phyloP scores from a whole-genome alignment of 2,888 invertebrate species.

The Tanaodytes sp. region DNA sequence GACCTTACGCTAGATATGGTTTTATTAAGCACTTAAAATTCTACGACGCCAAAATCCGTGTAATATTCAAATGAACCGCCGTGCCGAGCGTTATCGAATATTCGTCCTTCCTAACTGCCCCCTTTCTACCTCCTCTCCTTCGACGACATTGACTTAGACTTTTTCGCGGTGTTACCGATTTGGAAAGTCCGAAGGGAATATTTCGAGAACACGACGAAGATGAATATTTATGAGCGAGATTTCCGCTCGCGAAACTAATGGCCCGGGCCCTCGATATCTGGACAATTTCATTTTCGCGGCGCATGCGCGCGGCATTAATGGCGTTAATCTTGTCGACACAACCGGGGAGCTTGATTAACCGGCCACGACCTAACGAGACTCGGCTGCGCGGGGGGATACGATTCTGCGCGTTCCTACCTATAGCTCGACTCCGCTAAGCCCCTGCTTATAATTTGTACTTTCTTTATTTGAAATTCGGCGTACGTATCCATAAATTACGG shows the following conservation, averaged over 20 bases:
- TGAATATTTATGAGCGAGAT: slow-evolving; percentile 23
- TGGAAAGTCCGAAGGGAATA: too few species aligned
- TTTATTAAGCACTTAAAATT: slow-evolving; percentile 40
- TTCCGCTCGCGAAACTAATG: not conserved
- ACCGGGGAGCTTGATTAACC: slow-evolving; percentile 60
- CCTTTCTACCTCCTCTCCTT: not conserved
- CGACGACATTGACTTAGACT: slow-evolving; percentile 20
- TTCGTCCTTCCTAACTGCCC: too few species aligned
- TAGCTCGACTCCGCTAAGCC: slow-evolving; percentile 19
- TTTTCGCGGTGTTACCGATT: slow-evolving; percentile 26
- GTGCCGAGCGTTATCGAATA: not conserved
- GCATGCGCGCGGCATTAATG: slow-evolving; percentile 57
- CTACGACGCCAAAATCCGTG: slow-evolving; percentile 31
- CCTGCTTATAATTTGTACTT: slow-evolving; percentile 44
- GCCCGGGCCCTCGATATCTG: not conserved
- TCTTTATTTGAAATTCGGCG: slow-evolving; percentile 45
- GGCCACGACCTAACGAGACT: slow-evolving; percentile 54
- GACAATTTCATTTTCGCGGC: slow-evolving; percentile 17
- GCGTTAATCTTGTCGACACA: slow-evolving; percentile 63
- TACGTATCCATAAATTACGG: slow-evolving; percentile 45
- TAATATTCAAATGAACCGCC: slow-evolving; percentile 39
- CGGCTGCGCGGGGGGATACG: slow-evolving; percentile 17
- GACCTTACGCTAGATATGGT: slow-evolving; percentile 23
- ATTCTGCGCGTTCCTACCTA: slow-evolving; percentile 24
- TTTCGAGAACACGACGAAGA: too few species aligned